Percentiles rank a stretch among this genome's conserved stretches.
Conservation (phyloP, 2,113 vertebrate species). For the Menidia beryllina region DNA sequence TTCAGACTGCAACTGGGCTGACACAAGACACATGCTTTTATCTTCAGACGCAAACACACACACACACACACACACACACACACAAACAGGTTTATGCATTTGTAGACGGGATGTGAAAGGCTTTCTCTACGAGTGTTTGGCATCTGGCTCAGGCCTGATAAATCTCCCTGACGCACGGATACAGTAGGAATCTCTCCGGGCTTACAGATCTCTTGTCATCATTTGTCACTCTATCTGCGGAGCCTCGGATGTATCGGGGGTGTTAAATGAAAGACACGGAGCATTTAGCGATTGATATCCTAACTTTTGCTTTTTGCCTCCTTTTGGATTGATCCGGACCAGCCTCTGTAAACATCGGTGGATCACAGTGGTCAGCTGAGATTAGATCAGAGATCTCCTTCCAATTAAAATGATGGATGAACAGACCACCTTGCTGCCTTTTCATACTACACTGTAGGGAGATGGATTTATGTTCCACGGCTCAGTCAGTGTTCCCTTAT, state of each 20-base stretch:
- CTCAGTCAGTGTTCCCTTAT: constrained; percentile 46
- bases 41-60: constrained; percentile 44
- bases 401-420: constrained; percentile 81
- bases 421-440: constrained; percentile 43
- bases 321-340: constrained; percentile 48
- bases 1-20: constrained; percentile 53
- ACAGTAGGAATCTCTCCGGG: constrained; percentile 46
- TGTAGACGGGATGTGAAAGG: constrained; percentile 64
- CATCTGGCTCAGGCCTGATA: constrained; percentile 71
- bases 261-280: constrained; percentile 14
- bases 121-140: constrained; percentile 67
- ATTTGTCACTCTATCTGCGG: constrained; percentile 53
- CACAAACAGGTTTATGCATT: constrained; percentile 71
- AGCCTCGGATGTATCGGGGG: constrained; percentile 20
- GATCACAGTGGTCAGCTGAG: constrained; percentile 62
- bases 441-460: constrained; percentile 64
- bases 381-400: constrained; percentile 55
- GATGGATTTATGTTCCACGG: constrained; percentile 65
- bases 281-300: constrained; percentile 49
- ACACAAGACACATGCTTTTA: constrained; percentile 69
- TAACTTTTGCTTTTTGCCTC: constrained; percentile 45
- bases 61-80: constrained; percentile 36
- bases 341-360: constrained; percentile 64
- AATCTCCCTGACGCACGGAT: constrained; percentile 53
- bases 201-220: constrained; percentile 45